These are phyloP conservation scores for Hetaerina americana DNA, from an alignment of 1,140 invertebrate species.

Conservation along the genomic window DNA sequence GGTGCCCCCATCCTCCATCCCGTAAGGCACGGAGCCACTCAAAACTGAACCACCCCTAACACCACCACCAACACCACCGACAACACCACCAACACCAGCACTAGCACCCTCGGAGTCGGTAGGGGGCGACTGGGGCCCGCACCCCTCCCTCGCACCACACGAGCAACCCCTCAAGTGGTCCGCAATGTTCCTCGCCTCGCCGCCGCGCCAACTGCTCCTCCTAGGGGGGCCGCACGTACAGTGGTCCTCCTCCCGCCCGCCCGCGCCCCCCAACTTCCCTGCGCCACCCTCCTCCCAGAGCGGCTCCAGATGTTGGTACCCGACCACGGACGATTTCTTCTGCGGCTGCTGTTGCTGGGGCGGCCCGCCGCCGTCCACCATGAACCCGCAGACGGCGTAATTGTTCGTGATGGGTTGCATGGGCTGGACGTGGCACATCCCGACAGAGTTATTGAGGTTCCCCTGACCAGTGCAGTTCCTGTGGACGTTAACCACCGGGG, in stretches of 20 bases:
- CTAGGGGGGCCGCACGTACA: background rate
- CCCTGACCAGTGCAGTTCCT: background rate
- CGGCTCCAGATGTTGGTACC: slow-evolving; percentile 24
- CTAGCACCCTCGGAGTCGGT: too few relatives aligned
- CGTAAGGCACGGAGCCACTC: background rate
- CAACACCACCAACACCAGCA: background rate
- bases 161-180: background rate
- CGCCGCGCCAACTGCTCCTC: background rate
- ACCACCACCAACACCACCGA: background rate
- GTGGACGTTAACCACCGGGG: background rate
- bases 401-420: background rate
- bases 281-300: slow-evolving; percentile 30
- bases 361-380: background rate
- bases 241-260: background rate
- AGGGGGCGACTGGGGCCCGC: background rate
- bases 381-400: background rate
- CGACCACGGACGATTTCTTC: background rate
- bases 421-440: background rate
- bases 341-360: background rate
- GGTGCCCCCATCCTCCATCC: background rate
- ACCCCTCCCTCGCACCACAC: background rate
- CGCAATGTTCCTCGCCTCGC: background rate
- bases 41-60: background rate
- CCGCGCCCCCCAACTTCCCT: slow-evolving; percentile 27
- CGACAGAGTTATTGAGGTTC: background rate